Conservation (phyloP, 2,888 invertebrate genomes). For the Catocala sponsa region DNA sequence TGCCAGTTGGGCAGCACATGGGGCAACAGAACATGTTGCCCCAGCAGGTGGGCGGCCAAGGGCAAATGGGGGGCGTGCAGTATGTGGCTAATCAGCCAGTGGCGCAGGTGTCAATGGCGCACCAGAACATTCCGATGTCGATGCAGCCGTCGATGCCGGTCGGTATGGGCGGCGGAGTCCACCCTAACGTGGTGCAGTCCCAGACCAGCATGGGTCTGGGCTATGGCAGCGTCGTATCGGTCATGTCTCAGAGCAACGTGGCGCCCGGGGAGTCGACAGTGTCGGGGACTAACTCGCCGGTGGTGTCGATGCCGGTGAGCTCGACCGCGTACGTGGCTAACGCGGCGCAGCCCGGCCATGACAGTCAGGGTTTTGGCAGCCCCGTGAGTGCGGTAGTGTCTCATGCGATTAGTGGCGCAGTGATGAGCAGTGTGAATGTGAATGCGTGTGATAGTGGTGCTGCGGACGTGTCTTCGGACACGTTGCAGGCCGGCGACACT, state of each 20-base stretch:
- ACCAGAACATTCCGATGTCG: constrained; percentile 86
- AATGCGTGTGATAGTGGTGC: constrained; percentile 84
- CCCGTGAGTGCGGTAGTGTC: constrained; percentile 85
- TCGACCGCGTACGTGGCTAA: constrained; percentile 77
- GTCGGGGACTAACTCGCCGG: constrained; percentile 85
- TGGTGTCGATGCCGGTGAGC: constrained; percentile 83
- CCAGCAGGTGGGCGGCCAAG: constrained; percentile 80
- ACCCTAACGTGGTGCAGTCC: constrained; percentile 83
- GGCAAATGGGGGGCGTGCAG: constrained; percentile 79
- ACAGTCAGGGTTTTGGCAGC: constrained; percentile 85
- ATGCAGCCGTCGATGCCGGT: constrained; percentile 84
- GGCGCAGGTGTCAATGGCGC: constrained; percentile 78
- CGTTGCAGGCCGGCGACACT: constrained; percentile 73
- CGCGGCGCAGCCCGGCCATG: constrained; percentile 74
- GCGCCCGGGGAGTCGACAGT: constrained; percentile 81
- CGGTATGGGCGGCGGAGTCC: constrained; percentile 80
- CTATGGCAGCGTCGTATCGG: constrained; percentile 81
- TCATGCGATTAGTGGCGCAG: constrained; percentile 80
- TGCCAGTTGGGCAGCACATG: constrained; percentile 82
- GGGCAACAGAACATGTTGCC: constrained; percentile 81
- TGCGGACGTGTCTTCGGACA: constrained; percentile 71
- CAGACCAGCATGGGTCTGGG: constrained; percentile 83
- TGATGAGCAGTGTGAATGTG: constrained; percentile 83
- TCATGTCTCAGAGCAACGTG: constrained; percentile 85
- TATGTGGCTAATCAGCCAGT: constrained; percentile 79